phyloP scores from a whole-genome alignment of 2,888 invertebrate genomes.

The Lydus trimaculatus region DNA sequence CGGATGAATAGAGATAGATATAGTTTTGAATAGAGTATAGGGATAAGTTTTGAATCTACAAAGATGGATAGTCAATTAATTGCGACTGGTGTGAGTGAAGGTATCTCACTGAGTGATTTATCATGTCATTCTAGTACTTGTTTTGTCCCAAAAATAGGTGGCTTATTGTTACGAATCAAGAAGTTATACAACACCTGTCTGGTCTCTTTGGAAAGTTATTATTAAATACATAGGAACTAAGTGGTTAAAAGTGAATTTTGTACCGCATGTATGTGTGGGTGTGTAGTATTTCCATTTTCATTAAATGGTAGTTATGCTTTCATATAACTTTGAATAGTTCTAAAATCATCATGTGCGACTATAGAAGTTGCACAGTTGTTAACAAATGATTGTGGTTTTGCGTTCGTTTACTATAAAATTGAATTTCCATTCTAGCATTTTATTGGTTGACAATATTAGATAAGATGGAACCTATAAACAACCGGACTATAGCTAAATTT shows the following conservation, averaged over 20 bases:
- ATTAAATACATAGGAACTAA: neutral
- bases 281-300: neutral
- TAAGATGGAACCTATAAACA: neutral
- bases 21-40: neutral
- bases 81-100: neutral
- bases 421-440: neutral
- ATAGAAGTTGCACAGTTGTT: neutral
- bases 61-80: conserved; percentile 11
- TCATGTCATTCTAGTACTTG: neutral
- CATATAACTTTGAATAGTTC: neutral
- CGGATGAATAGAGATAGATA: neutral
- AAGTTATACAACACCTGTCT: neutral
- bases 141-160: neutral
- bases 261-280: neutral
- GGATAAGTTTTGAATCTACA: neutral
- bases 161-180: neutral
- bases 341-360: neutral
- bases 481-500: neutral
- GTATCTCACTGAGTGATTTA: conserved; percentile 10
- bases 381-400: neutral
- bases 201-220: neutral
- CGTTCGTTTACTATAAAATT: neutral
- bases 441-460: neutral
- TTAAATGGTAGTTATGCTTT: neutral
- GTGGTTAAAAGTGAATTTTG: neutral